Percentiles rank a stretch among this genome's conserved stretches.
Conservation (phyloP, 2,888 invertebrate genomes). For the Drosophila quinaria region DNA sequence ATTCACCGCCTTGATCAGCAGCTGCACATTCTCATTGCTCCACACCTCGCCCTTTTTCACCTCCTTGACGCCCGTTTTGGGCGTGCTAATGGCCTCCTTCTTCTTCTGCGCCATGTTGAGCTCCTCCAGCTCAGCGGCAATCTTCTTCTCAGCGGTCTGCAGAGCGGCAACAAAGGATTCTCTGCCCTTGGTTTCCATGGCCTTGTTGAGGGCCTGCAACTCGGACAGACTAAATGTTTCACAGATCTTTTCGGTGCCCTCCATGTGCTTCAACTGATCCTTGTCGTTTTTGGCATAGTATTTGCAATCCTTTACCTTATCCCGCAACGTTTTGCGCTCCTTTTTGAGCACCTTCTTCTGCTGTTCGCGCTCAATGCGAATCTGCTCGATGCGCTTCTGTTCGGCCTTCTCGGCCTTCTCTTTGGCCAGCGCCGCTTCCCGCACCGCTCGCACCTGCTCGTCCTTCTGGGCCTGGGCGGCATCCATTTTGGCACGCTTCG, state of each 20-base stretch:
- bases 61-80: conserved; percentile 85
- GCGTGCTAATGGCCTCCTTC: conserved; percentile 57
- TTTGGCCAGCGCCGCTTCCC: conserved; percentile 91
- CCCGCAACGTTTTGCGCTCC: conserved; percentile 93
- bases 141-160: conserved; percentile 90
- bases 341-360: conserved; percentile 94
- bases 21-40: conserved; percentile 94
- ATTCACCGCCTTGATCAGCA: conserved; percentile 98
- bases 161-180: conserved; percentile 89
- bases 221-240: conserved; percentile 91
- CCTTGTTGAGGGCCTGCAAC: conserved; percentile 91
- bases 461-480: conserved; percentile 93
- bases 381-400: conserved; percentile 92
- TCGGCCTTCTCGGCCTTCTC: conserved; percentile 93
- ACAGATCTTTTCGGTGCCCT: conserved; percentile 96
- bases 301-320: conserved; percentile 92
- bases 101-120: conserved; percentile 80
- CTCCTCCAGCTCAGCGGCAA: conserved; percentile 91
- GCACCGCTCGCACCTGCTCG: conserved; percentile 92
- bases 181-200: conserved; percentile 89
- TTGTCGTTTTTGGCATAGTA: conserved; percentile 91
- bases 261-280: conserved; percentile 93
- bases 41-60: conserved; percentile 87
- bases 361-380: conserved; percentile 94
- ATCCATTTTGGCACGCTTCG: conserved; percentile 94